These are phyloP conservation scores for Alviniconcha strummeri DNA, from an alignment of 2,888 invertebrate genomes.

Conservation along the genomic window DNA sequence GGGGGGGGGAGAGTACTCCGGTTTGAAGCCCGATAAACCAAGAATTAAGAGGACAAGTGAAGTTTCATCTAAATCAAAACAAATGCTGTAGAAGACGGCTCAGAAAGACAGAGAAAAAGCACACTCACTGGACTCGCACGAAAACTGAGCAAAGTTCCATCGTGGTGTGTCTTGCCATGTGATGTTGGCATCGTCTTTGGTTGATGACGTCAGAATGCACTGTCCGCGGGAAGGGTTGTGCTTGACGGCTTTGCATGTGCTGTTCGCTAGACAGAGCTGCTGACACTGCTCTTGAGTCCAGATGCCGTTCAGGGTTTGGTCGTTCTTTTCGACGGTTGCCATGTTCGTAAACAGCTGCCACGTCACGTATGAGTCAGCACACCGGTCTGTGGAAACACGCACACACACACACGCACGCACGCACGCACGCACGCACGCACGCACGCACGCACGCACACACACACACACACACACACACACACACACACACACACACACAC, in stretches of 20 bases:
- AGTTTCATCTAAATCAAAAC: too few species aligned
- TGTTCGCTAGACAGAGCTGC: slow-evolving; percentile 36
- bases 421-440: background rate
- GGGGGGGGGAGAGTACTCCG: too few species aligned
- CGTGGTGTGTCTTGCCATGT: slow-evolving; percentile 23
- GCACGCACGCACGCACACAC: background rate
- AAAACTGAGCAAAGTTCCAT: slow-evolving; percentile 32
- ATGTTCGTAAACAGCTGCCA: slow-evolving; percentile 21
- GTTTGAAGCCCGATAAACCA: too few species aligned
- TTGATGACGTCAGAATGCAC: slow-evolving; percentile 41
- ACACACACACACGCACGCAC: background rate
- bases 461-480: background rate
- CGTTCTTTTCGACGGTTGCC: slow-evolving; percentile 21
- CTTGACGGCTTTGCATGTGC: slow-evolving; percentile 42
- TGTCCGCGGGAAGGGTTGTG: slow-evolving; percentile 42
- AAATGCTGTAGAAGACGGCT: too few species aligned
- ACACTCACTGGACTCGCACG: slow-evolving; percentile 27
- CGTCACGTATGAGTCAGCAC: slow-evolving; percentile 25
- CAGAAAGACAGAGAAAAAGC: too few species aligned
- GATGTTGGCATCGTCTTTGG: background rate
- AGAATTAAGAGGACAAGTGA: too few species aligned
- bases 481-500: background rate
- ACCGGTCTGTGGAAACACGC: slow-evolving; percentile 32
- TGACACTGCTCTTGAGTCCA: slow-evolving; percentile 47
- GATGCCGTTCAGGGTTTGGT: slow-evolving; percentile 27